Base-by-base conservation (phyloP, 2,888 invertebrate species). In the Pediacus dermestoides region DNA sequence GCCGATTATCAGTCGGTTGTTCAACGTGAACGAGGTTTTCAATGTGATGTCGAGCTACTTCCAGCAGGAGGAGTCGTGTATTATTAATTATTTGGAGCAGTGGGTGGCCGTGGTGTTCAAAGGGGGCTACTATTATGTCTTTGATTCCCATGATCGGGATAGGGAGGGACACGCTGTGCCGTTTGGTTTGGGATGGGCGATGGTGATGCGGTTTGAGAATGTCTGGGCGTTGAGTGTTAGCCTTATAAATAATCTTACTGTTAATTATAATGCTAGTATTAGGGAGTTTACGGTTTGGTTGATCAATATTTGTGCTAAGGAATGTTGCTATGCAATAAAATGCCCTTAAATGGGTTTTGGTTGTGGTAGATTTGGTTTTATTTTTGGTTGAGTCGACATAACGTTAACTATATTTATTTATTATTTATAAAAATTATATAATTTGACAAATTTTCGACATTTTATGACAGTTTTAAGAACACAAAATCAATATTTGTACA, bases 121-220 rank as follows among this genome's bases (percentile, higher is more conserved):
- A 43, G 64, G 61, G 14, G 60, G 73, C 53, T 73, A 72, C 1
- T 81, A 70, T 60, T 82, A 77, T 62, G 66, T 81, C 64, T 78
- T 80, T 52, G 80, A 81, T 57, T 75, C 80, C 1, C 72, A 72
- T 27, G 74, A 76, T 42, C 62, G 78, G 1, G 74, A 79, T 55
- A 63, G 74, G 4, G 70, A 71, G 46, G 77, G 77, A 0, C 52
- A 52, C 8, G 13, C 4, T 9, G 28, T 10, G 28, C 4, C 4
- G n/a, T 9, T 7, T 4, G 14, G 28, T 28, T 13, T 28, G 3
- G 28, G 28, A 28, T 28, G 28, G 28, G 61, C 60, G 0, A 49
- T 55, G 6, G 49, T 59, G 7, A 35, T 59, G 15, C 44, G 48
- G 35, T 61, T 55, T 41, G 50, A 52, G 7, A 48, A 39, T 31